Percentiles rank a stretch among this genome's conserved stretches.
These are phyloP conservation scores for Chlorospingus flavigularis DNA, from an alignment of 2,797 vertebrate species.

Conservation along the genomic window DNA sequence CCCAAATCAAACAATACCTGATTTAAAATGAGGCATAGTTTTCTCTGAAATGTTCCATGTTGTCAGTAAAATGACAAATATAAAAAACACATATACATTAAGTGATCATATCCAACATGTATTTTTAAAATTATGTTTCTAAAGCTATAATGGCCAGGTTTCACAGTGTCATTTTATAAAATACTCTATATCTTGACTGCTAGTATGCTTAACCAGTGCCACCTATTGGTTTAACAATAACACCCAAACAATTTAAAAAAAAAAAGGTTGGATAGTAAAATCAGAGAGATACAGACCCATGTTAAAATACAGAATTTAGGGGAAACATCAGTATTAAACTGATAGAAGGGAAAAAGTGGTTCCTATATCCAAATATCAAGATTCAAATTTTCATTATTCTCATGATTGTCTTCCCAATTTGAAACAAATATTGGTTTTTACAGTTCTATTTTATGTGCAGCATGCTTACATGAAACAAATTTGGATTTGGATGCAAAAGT, in stretches of 20 bases:
- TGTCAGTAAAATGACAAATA: neutral
- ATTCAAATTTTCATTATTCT: neutral
- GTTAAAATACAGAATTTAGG: neutral
- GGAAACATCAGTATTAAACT: neutral
- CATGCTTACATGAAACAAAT: neutral
- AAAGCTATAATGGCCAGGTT: neutral
- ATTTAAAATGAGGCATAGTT: neutral
- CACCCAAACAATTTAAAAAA: neutral
- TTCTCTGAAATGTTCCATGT: neutral
- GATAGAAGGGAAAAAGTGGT: neutral
- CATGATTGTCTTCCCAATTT: neutral
- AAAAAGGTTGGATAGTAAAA: neutral
- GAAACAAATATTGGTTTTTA: neutral
- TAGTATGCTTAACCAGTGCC: constrained; percentile 39
- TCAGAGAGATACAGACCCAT: neutral
- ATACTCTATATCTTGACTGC: neutral
- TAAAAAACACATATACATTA: neutral
- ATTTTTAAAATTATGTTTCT: neutral
- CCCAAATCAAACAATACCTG: neutral
- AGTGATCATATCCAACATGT: neutral
- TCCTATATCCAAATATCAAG: neutral
- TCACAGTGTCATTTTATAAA: neutral
- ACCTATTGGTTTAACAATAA: constrained; percentile 37
- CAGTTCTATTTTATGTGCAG: neutral
- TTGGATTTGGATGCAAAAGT: neutral